Evolutionary conservation across 2,113 vertebrate species (phyloP).

Genomic region (Tragelaphus scriptus): DNA sequence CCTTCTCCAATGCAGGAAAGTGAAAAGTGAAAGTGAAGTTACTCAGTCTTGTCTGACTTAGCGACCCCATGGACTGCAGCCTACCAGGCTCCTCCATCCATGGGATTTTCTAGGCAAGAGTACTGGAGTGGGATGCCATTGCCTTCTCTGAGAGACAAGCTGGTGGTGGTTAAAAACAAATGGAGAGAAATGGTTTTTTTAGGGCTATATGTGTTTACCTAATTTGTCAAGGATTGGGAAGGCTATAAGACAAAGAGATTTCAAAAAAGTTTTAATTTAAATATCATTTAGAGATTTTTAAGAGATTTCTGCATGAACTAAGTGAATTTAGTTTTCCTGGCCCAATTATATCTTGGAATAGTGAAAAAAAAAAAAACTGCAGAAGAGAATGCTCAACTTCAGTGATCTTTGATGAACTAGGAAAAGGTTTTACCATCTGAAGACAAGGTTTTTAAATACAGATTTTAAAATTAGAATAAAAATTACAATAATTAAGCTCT

Average conservation of each 20-base stretch:
- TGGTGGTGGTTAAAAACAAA: background rate
- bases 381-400: background rate
- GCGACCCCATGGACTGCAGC: too few relatives aligned
- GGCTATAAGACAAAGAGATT: background rate
- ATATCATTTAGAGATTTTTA: background rate
- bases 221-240: background rate
- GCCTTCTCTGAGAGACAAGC: background rate
- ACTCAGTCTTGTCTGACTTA: too few relatives aligned
- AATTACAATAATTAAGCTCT: background rate
- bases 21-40: too few relatives aligned
- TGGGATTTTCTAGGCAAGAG: too few relatives aligned
- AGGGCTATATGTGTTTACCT: background rate
- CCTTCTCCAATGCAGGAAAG: too few relatives aligned
- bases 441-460: background rate
- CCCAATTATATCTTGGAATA: background rate
- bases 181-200: background rate
- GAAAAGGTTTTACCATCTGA: background rate
- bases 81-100: too few relatives aligned
- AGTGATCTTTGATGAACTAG: background rate
- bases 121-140: too few relatives aligned
- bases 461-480: background rate
- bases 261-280: background rate
- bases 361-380: background rate
- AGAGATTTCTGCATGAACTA: background rate
- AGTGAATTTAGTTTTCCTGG: background rate